A percentile compares a stretch with the other conserved stretches of the same genome.
Conservation (phyloP, 2,888 invertebrate genomes). For the Patella ulyssiponensis region DNA sequence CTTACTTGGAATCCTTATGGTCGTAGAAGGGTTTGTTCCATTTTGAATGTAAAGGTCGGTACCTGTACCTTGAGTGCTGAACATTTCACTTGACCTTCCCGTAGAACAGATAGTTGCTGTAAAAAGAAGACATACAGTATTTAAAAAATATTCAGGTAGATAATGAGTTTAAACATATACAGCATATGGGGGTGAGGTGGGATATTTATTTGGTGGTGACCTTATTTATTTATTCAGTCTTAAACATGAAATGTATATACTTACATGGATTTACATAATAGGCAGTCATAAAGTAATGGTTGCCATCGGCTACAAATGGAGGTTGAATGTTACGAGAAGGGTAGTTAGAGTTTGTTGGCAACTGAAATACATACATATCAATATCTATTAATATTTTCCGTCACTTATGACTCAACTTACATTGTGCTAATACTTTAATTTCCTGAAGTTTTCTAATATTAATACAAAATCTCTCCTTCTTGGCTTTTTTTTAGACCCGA, state of each 20-base stretch:
- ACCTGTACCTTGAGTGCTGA: constrained; percentile 42
- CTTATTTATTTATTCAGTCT: too few relatives aligned
- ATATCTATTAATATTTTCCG: too few relatives aligned
- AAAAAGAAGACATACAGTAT: constrained; percentile 19
- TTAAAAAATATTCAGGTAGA: too few relatives aligned
- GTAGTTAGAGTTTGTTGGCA: constrained; percentile 16
- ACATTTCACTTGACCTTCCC: constrained; percentile 36
- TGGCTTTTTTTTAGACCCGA: too few relatives aligned
- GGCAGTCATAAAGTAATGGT: constrained; percentile 44
- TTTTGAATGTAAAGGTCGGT: constrained; percentile 47
- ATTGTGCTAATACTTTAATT: too few relatives aligned
- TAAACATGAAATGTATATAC: not conserved
- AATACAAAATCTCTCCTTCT: too few relatives aligned
- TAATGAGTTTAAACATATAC: too few relatives aligned
- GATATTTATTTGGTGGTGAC: too few relatives aligned
- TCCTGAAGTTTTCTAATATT: too few relatives aligned
- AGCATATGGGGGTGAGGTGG: too few relatives aligned
- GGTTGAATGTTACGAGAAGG: constrained; percentile 32
- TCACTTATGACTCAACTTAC: too few relatives aligned
- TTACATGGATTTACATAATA: constrained; percentile 55
- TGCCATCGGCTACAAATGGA: constrained; percentile 43
- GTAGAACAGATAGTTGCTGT: constrained; percentile 49
- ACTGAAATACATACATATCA: too few relatives aligned
- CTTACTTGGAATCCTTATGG: constrained; percentile 38
- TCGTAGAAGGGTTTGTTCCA: constrained; percentile 38